These are phyloP conservation scores for Balaenoptera acutorostrata DNA, from an alignment of 2,113 vertebrate genomes.

Conservation along the genomic window DNA sequence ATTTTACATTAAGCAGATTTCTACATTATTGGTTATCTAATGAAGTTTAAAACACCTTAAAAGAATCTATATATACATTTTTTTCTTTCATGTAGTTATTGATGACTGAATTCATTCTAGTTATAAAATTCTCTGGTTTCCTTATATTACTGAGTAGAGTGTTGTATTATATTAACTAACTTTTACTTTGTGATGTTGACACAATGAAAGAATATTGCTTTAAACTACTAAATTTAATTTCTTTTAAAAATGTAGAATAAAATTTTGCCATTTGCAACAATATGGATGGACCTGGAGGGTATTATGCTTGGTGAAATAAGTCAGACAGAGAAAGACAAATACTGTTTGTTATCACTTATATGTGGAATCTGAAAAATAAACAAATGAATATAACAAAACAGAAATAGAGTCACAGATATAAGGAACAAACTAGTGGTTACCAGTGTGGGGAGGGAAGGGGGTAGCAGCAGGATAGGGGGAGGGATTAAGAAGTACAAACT, in stretches of 20 bases:
- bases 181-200: neutral
- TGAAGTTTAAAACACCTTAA: constrained; percentile 85
- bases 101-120: neutral
- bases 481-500: neutral
- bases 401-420: neutral
- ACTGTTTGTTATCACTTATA: neutral
- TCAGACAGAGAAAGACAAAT: neutral
- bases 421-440: neutral
- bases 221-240: neutral
- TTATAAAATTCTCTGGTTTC: constrained; percentile 7
- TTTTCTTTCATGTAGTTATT: neutral
- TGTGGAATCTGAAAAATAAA: neutral
- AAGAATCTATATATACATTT: neutral
- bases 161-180: neutral
- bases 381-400: neutral
- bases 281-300: neutral
- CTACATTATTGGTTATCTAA: neutral
- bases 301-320: neutral
- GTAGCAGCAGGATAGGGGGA: neutral
- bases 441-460: neutral
- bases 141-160: neutral
- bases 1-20: constrained; percentile 9
- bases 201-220: neutral
- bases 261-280: neutral
- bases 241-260: neutral